Conservation (phyloP, 1,140 invertebrate genomes). For the Colletes latitarsis region DNA sequence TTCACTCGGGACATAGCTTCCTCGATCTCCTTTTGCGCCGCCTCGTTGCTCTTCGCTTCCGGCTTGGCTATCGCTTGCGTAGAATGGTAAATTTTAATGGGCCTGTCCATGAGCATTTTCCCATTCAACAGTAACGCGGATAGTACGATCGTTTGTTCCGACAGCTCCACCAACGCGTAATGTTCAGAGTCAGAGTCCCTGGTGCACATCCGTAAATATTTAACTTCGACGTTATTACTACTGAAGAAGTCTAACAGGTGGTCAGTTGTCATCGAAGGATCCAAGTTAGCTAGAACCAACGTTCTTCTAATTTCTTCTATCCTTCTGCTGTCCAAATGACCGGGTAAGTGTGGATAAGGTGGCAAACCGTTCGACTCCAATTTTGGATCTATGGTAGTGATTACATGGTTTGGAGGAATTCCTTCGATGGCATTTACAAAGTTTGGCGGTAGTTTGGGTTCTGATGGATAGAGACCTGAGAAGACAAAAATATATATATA, state of each 20-base stretch:
- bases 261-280: constrained; percentile 85
- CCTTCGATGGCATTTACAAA: constrained; percentile 94
- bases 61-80: constrained; percentile 95
- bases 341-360: constrained; percentile 95
- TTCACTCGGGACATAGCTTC: constrained; percentile 98
- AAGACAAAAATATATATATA: constrained; percentile 23
- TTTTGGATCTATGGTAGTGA: constrained; percentile 95
- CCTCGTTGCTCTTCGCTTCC: constrained; percentile 96
- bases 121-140: constrained; percentile 95
- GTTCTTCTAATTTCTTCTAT: constrained; percentile 98
- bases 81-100: constrained; percentile 91
- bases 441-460: constrained; percentile 93
- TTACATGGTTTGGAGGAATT: constrained; percentile 88
- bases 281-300: constrained; percentile 89
- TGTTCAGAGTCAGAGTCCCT: constrained; percentile 88
- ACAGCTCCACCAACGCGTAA: constrained; percentile 96
- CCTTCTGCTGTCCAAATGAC: constrained; percentile 92
- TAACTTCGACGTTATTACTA: constrained; percentile 93
- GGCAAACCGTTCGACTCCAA: constrained; percentile 92
- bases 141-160: constrained; percentile 94
- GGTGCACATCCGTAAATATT: constrained; percentile 96
- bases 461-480: constrained; percentile 87
- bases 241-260: constrained; percentile 93
- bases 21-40: constrained; percentile 96
- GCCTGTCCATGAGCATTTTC: constrained; percentile 75